Evolutionary conservation across 35 echinoderm and acorn worm species (phyloP), one percentile per base, ranked within the genome.

Genomic region (Diadema setosum): DNA sequence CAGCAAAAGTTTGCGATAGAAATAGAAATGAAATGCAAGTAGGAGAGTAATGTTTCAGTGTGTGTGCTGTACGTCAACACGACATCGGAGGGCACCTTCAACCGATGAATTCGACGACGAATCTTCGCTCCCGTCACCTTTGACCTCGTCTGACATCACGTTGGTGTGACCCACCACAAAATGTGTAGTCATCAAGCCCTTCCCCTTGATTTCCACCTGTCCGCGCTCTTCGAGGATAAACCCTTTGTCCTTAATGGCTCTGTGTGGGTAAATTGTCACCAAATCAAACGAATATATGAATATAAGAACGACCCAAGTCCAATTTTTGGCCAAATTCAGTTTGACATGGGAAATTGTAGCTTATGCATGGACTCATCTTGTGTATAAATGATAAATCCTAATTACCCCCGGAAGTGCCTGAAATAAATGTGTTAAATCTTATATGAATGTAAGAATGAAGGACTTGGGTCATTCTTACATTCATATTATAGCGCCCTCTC

Each of bases 131-230:
- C n/a, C 48, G 9, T 52, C 48, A 9, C 9, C 9, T 52, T 52
- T n/a, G n/a, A 11, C n/a, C n/a, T 52, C 48, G 9, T 52, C 9
- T 11, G 9, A 11, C 48, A 6, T 42, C 70, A 23, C 9, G 70
- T 76, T 76, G 16, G 70, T 17, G 23, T 40, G 32, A 3, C 23
- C 35, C 5, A 42, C 43, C 37, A 76, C 70, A 76, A 96, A 96
- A 35, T 92, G 91, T 15, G 94, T 96, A 16, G 48, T 70, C 94
- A 96, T 96, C n/a, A 46, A 64, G 5, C 94, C 94, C 58, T 96
- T 92, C 9, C 94, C 94, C 84, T 96, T 96, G 36, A 96, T 85
- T 46, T 96, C 84, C 5, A 89, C 89, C 23, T 87, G 80, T 18
- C 94, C 94, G 23, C 94, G 90, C 21, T 83, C 57, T 46, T 88